Conservation (phyloP, 2,888 invertebrate species). For the Sinelater perroti region DNA sequence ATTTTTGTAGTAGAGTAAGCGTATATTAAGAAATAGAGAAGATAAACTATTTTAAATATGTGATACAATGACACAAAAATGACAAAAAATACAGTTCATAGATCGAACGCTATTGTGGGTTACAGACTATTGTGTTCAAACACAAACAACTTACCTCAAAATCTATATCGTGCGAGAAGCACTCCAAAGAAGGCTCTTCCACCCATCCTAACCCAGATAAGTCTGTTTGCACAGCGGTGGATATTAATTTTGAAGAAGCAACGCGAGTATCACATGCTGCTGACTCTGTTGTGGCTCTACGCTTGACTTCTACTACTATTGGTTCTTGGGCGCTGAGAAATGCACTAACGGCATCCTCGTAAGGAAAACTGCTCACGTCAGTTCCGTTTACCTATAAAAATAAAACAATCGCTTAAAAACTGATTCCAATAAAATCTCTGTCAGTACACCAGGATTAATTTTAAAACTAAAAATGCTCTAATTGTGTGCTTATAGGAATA, state of each 20-base stretch:
- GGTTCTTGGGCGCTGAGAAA: conserved; percentile 69
- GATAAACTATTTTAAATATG: too few species aligned
- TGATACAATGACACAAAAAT: too few species aligned
- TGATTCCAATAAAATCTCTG: too few species aligned
- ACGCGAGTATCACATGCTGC: conserved; percentile 28
- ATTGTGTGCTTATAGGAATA: too few species aligned
- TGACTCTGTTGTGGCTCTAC: conserved; percentile 52
- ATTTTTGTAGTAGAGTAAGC: too few species aligned
- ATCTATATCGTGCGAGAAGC: conserved; percentile 66
- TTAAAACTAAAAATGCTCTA: too few species aligned
- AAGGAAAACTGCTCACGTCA: conserved; percentile 68
- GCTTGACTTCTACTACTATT: conserved; percentile 68
- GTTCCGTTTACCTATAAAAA: conserved; percentile 67
- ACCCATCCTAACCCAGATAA: conserved; percentile 60
- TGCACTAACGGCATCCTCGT: conserved; percentile 68
- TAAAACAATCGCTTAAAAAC: too few species aligned
- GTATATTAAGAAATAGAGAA: too few species aligned
- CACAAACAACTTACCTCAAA: conserved; percentile 62
- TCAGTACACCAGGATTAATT: too few species aligned
- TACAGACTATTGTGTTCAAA: too few species aligned
- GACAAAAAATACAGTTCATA: too few species aligned
- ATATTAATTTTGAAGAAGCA: conserved; percentile 52
- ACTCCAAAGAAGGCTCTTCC: conserved; percentile 64
- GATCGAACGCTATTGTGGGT: too few species aligned
- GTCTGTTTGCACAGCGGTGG: conserved; percentile 66